A percentile compares a stretch with the other conserved stretches of the same genome.
phyloP scores from a whole-genome alignment of 1,140 invertebrate species.

The Saccostrea glomerata region DNA sequence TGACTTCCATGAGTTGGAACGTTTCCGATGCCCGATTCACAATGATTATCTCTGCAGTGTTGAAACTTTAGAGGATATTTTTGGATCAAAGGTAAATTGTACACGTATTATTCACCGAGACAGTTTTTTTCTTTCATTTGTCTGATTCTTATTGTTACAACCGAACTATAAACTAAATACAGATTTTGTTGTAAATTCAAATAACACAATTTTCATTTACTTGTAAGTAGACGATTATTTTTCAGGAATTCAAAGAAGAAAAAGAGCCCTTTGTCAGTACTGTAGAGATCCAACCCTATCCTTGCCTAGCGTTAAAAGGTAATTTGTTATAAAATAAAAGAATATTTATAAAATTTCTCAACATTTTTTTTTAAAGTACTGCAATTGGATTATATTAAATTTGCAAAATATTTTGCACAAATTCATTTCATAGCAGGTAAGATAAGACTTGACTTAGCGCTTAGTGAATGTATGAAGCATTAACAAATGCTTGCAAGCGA shows the following conservation, averaged over 20 bases:
- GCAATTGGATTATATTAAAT: no score
- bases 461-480: no score
- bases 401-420: no score
- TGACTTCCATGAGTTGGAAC: background rate
- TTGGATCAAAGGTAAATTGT: conserved; percentile 3
- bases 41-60: background rate
- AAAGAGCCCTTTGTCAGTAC: background rate
- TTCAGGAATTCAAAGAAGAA: background rate
- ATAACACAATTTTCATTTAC: background rate
- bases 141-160: no score
- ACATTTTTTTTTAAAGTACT: no score
- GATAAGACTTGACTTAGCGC: no score
- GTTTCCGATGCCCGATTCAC: background rate
- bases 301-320: background rate
- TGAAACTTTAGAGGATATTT: background rate
- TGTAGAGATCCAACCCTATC: background rate
- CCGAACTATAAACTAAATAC: no score
- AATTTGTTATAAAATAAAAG: background rate
- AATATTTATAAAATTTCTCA: background rate
- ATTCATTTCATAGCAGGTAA: no score
- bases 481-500: no score
- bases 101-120: background rate
- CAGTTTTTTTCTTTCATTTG: no score
- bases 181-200: no score
- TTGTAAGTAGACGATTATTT: no score